Evolutionary conservation across 2,888 invertebrate species (phyloP), one percentile per base, ranked within the genome.

Genomic region (Sinentomon sp.): DNA sequence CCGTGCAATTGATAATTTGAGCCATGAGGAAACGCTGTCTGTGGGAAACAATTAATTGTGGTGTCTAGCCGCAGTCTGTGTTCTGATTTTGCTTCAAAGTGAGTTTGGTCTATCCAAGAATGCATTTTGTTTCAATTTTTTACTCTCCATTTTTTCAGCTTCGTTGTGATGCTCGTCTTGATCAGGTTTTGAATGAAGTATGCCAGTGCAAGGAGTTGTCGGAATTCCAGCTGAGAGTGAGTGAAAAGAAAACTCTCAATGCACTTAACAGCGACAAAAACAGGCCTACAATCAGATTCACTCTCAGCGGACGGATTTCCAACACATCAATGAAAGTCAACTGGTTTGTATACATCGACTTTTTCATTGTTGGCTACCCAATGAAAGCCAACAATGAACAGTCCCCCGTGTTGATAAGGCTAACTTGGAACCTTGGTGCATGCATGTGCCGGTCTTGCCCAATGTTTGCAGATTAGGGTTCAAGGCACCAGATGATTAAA

Each of bases 321-420:
- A 67, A 64, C 2, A 53, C 61, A 32, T 64, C 68, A 43, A 69
- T 72, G 67, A 77, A 77, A 53, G 59, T 73, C n/a, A 71, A 66
- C 47, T 69, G 69, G 70, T 69, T n/a, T n/a, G n/a, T n/a, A n/a
- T n/a, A n/a, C n/a, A n/a, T n/a, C n/a, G n/a, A n/a, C n/a, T n/a
- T n/a, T n/a, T n/a, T n/a, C n/a, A n/a, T n/a, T n/a, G n/a, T n/a
- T n/a, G 27, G 28, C 9, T 12, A n/a, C 7, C 6, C 29, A 29
- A 29, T 19, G 14, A 23, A 14, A 5, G 17, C 7, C 5, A 29
- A 18, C 5, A 13, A 5, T 3, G 17, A 29, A 22, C 6, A 22
- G 10, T 16, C 28, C 14, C 16, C 3, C 7, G 3, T 17, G 4
- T 6, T 7, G n/a, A n/a, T n/a, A n/a, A n/a, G n/a, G n/a, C n/a